Evolutionary conservation across 2,113 vertebrate genomes (phyloP).

Genomic region (Platanista minor): DNA sequence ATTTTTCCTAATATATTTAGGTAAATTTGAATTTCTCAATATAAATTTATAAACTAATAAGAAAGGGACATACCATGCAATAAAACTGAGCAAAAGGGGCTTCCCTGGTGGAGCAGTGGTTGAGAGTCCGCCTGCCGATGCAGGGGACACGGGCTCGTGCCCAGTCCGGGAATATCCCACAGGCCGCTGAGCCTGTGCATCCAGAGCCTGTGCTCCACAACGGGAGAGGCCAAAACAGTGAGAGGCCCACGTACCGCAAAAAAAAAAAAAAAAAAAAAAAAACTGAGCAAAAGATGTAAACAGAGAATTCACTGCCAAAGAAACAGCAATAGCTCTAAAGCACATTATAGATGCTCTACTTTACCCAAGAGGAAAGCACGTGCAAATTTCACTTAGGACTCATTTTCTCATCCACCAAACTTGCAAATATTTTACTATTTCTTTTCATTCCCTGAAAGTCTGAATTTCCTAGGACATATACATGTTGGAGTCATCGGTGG

Average conservation of each 20-base stretch:
- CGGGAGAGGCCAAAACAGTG: no score
- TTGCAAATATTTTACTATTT: not conserved
- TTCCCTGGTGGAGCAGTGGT: no score
- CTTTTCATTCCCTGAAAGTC: not conserved
- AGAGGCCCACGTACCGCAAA: no score
- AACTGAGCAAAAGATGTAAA: not conserved
- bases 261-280: no score
- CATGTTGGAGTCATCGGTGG: not conserved
- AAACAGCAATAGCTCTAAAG: not conserved
- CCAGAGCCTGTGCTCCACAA: no score
- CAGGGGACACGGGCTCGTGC: no score
- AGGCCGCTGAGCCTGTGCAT: no score
- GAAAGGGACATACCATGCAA: not conserved
- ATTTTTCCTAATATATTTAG: not conserved
- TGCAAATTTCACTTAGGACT: no score
- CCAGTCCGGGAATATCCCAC: no score
- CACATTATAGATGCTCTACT: not conserved
- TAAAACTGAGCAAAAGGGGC: not conserved
- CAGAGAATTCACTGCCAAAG: not conserved
- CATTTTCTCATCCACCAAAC: not conserved
- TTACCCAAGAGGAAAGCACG: not conserved
- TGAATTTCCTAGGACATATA: not conserved
- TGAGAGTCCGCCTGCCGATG: no score
- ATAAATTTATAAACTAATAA: not conserved
- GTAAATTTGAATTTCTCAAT: not conserved